Percentiles rank a stretch among this genome's conserved stretches.
Evolutionary conservation across 2,113 vertebrate genomes (phyloP).

Genomic region (Atherinomorus stipes): DNA sequence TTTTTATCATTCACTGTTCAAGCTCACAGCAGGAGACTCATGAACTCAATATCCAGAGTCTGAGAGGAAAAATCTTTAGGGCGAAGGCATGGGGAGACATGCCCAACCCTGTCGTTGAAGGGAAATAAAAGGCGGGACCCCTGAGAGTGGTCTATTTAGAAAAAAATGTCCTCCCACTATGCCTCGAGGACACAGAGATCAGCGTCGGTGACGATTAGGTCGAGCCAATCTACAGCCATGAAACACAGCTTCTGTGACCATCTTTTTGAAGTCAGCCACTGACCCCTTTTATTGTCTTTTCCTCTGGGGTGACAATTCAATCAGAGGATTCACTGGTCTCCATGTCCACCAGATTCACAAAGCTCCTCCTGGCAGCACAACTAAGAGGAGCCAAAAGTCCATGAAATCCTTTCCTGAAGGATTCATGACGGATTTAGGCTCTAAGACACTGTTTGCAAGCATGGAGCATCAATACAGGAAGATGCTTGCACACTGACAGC

Average conservation of each 20-base stretch:
- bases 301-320: slow-evolving; percentile 72
- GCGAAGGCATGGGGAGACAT: slow-evolving; percentile 29
- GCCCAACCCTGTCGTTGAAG: slow-evolving; percentile 40
- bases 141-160: slow-evolving; percentile 61
- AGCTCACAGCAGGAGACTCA: slow-evolving; percentile 19
- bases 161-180: slow-evolving; percentile 40
- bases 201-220: slow-evolving; percentile 57
- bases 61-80: slow-evolving; percentile 12
- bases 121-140: slow-evolving; percentile 48
- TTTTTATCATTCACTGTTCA: slow-evolving; percentile 21
- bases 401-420: slow-evolving; percentile 69
- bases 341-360: slow-evolving; percentile 57
- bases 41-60: slow-evolving; percentile 25
- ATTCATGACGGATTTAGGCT: slow-evolving; percentile 61
- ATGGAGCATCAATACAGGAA: slow-evolving; percentile 19
- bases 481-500: slow-evolving; percentile 6
- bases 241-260: slow-evolving; percentile 44
- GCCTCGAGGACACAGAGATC: slow-evolving; percentile 53
- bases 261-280: slow-evolving; percentile 64
- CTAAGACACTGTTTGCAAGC: slow-evolving; percentile 45
- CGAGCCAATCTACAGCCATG: slow-evolving; percentile 29
- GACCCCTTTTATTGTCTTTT: slow-evolving; percentile 71
- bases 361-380: slow-evolving; percentile 65
- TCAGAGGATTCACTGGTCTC: slow-evolving; percentile 68
- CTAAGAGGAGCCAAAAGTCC: slow-evolving; percentile 59